phyloP scores from a whole-genome alignment of 92 coral and sea anemone species.

The Virgularia gustaviana region DNA sequence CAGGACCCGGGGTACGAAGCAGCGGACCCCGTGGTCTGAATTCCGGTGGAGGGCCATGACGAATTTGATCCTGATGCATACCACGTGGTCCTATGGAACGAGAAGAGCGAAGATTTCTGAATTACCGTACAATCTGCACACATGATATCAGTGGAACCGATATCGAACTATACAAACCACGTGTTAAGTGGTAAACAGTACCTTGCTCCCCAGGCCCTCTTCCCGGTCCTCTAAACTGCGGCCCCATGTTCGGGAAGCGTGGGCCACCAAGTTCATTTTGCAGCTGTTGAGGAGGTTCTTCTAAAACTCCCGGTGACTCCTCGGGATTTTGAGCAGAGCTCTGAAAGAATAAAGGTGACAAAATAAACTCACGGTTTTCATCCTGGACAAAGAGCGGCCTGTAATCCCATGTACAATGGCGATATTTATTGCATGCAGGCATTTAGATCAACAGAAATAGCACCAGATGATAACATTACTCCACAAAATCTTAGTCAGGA shows the following conservation, averaged over 20 bases:
- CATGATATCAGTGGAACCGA: no score
- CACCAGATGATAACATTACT: no score
- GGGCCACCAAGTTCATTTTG: conserved; percentile 8
- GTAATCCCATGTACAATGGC: background rate
- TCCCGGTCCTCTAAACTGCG: conserved; percentile 11
- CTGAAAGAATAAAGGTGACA: no score
- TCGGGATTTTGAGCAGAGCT: no score
- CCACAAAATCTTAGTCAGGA: background rate
- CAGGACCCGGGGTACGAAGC: conserved; percentile 78
- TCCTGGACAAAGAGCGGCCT: no score
- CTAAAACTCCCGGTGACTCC: no score
- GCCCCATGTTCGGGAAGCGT: conserved; percentile 32
- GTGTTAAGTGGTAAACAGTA: background rate
- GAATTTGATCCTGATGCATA: conserved; percentile 40
- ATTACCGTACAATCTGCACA: no score
- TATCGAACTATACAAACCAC: no score
- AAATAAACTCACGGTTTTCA: no score
- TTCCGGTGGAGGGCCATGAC: conserved; percentile 57
- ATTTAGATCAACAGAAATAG: no score
- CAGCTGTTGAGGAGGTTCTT: background rate
- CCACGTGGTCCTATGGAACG: conserved; percentile 20
- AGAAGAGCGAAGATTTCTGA: no score
- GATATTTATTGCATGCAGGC: background rate
- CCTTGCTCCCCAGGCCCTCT: conserved; percentile 9
- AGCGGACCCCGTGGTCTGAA: conserved; percentile 80